Conservation (phyloP, 2,797 vertebrate genomes). For the Alca torda region DNA sequence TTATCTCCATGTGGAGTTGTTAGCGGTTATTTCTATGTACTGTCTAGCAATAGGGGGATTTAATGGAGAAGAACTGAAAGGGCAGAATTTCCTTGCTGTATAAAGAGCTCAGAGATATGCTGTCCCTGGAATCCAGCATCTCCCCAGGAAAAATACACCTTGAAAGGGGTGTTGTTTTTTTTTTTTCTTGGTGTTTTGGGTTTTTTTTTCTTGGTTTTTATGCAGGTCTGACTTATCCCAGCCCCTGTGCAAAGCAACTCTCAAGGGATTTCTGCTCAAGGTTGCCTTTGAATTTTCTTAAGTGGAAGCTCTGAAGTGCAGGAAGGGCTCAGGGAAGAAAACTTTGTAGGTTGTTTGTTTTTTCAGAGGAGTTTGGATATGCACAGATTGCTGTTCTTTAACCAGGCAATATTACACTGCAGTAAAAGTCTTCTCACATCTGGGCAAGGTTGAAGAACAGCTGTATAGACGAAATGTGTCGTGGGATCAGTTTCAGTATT, state of each 20-base stretch:
- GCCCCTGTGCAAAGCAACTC: neutral
- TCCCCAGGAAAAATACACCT: neutral
- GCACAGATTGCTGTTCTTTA: neutral
- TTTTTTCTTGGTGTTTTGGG: no score
- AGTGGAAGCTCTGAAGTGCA: neutral
- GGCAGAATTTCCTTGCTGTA: neutral
- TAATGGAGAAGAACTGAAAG: neutral
- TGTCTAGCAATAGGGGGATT: neutral
- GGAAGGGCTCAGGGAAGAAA: neutral
- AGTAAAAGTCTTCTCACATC: neutral
- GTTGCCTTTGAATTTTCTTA: neutral
- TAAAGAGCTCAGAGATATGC: neutral
- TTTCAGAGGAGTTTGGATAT: neutral
- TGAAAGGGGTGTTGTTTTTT: neutral
- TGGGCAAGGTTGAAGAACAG: neutral
- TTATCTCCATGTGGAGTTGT: neutral
- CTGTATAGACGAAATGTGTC: neutral
- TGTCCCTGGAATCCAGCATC: neutral
- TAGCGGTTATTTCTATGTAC: neutral
- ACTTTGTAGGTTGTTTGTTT: neutral
- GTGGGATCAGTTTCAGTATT: neutral
- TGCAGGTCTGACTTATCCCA: neutral
- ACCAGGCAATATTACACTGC: neutral
- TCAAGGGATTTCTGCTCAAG: neutral
- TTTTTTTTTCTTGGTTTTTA: no score